Evolutionary conservation across 2,888 invertebrate genomes (phyloP).

Genomic region (Anagyrus pseudococci): DNA sequence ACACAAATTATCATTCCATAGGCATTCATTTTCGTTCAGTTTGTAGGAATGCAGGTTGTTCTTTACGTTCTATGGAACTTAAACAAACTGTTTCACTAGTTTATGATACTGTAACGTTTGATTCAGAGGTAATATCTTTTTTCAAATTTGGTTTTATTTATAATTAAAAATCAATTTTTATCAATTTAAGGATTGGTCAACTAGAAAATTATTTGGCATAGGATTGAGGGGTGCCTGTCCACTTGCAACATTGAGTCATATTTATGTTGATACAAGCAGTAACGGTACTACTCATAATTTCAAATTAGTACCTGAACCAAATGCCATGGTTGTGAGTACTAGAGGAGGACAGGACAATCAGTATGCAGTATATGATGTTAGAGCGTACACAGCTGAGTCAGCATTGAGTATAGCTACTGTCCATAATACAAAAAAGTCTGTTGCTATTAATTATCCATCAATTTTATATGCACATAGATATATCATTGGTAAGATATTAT

Average conservation of each 20-base stretch:
- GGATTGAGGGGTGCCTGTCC: constrained; percentile 84
- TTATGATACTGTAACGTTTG: constrained; percentile 72
- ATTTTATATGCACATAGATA: constrained; percentile 80
- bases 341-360: constrained; percentile 74
- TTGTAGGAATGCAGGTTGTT: constrained; percentile 70
- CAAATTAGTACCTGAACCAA: constrained; percentile 70
- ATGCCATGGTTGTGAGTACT: constrained; percentile 66
- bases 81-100: constrained; percentile 87
- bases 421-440: constrained; percentile 63
- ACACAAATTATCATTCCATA: constrained; percentile 91
- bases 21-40: constrained; percentile 84
- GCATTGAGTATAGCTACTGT: constrained; percentile 76
- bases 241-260: constrained; percentile 76
- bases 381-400: constrained; percentile 57
- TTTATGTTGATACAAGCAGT: constrained; percentile 81
- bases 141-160: background rate
- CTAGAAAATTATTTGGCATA: constrained; percentile 86
- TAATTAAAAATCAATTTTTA: background rate
- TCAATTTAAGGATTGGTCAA: constrained; percentile 77
- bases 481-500: constrained; percentile 64
- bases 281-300: constrained; percentile 69
- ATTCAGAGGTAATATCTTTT: constrained; percentile 47
- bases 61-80: constrained; percentile 75
- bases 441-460: constrained; percentile 70
- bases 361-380: constrained; percentile 77